A percentile compares a stretch with the other conserved stretches of the same genome.
Conservation (phyloP, 2,888 invertebrate genomes). For the Philonicus albiceps region DNA sequence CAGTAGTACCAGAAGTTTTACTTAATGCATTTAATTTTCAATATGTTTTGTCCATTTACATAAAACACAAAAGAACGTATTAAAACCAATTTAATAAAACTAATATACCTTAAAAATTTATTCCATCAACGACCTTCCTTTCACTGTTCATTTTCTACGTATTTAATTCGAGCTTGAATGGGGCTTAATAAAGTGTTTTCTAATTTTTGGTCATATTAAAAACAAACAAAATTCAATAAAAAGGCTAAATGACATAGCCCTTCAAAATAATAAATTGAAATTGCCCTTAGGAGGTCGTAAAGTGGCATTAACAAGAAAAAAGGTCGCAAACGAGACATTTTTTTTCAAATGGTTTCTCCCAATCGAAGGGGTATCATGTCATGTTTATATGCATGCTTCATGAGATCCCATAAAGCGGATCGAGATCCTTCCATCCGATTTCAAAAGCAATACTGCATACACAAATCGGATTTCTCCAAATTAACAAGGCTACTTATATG, state of each 20-base stretch:
- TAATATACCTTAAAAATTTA: no score
- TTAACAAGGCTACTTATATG: background rate
- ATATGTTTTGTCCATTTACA: no score
- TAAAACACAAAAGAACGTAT: no score
- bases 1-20: no score
- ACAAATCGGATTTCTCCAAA: constrained; percentile 21
- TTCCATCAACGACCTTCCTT: background rate
- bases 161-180: background rate
- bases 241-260: background rate
- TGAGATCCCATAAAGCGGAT: background rate
- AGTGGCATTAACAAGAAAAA: background rate
- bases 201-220: background rate
- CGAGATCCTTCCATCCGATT: background rate
- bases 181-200: background rate
- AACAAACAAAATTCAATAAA: background rate
- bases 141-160: background rate
- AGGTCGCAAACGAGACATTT: background rate
- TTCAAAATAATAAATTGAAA: background rate
- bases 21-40: no score
- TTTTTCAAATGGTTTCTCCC: background rate
- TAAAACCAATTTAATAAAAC: no score
- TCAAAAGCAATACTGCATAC: background rate
- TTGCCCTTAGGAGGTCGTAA: background rate
- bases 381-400: background rate
- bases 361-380: background rate